A percentile compares a stretch with the other conserved stretches of the same genome.
These are phyloP conservation scores for Sphinx pinastri DNA, from an alignment of 2,888 invertebrate genomes.

Conservation along the genomic window DNA sequence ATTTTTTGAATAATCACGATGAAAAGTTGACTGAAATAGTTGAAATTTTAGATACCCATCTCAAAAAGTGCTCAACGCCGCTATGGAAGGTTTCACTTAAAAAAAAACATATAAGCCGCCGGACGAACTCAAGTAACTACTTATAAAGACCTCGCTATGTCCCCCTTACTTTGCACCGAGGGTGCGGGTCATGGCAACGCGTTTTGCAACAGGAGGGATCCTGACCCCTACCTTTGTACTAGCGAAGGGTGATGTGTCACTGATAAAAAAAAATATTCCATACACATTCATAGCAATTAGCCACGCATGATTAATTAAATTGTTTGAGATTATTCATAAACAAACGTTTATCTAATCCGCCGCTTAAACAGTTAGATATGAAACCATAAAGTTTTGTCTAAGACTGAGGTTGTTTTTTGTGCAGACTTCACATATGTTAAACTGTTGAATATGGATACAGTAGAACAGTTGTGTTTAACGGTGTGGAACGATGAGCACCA, in stretches of 20 bases:
- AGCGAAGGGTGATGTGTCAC: background rate
- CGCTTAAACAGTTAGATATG: background rate
- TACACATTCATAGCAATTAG: background rate
- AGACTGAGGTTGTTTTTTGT: background rate
- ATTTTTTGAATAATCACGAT: too few species aligned
- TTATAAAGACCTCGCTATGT: too few species aligned
- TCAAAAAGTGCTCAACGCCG: too few species aligned
- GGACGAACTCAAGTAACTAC: too few species aligned
- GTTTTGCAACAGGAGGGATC: too few species aligned
- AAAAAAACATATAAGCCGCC: too few species aligned
- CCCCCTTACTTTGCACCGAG: too few species aligned
- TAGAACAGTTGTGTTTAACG: background rate
- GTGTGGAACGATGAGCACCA: background rate
- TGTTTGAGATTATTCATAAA: background rate
- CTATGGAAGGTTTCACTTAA: too few species aligned
- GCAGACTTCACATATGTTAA: background rate
- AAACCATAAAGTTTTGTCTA: background rate
- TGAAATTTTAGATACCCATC: too few species aligned
- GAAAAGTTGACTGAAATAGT: too few species aligned
- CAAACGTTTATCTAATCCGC: background rate
- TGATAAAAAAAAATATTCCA: background rate
- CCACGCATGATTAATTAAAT: background rate
- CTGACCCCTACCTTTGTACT: too few species aligned
- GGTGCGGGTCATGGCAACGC: too few species aligned
- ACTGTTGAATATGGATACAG: background rate